Evolutionary conservation across 2,113 vertebrate species (phyloP).

Genomic region (Aldabrachelys gigantea): DNA sequence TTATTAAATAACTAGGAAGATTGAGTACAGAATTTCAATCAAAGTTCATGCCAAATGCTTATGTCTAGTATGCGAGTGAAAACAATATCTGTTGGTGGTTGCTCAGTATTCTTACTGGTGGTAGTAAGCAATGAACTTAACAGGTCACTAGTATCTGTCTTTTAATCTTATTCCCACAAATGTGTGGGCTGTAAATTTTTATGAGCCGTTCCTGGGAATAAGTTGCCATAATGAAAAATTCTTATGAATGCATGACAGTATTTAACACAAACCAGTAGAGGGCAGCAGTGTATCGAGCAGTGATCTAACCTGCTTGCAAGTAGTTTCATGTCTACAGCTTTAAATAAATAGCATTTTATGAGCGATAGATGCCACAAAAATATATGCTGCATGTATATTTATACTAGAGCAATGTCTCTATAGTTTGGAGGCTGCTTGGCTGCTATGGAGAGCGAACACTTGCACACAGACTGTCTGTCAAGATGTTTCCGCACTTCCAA

Average conservation of each 20-base stretch:
- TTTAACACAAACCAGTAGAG: conserved; percentile 68
- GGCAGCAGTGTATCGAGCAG: conserved; percentile 76
- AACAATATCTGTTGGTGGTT: conserved; percentile 67
- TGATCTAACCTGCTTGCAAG: not conserved
- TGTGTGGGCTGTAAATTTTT: conserved; percentile 69
- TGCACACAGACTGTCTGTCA: not conserved
- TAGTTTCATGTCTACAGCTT: not conserved
- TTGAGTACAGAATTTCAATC: conserved; percentile 17
- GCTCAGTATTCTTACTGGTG: conserved; percentile 57
- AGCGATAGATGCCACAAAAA: not conserved
- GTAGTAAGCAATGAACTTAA: conserved; percentile 66
- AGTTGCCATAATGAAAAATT: conserved; percentile 33
- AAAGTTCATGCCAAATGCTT: conserved; percentile 58
- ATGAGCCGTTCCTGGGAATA: conserved; percentile 65
- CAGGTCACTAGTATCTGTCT: conserved; percentile 28
- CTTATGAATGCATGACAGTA: conserved; percentile 55
- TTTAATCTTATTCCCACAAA: conserved; percentile 73
- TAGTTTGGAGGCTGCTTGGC: not conserved
- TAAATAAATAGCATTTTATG: conserved; percentile 41
- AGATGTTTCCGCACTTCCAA: not conserved
- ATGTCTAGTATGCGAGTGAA: conserved; percentile 48
- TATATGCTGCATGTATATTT: not conserved
- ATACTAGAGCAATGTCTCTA: rapidly evolving
- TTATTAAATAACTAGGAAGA: conserved; percentile 44
- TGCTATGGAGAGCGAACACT: not conserved